phyloP scores from a whole-genome alignment of 1,140 invertebrate genomes.

The Musca domestica region DNA sequence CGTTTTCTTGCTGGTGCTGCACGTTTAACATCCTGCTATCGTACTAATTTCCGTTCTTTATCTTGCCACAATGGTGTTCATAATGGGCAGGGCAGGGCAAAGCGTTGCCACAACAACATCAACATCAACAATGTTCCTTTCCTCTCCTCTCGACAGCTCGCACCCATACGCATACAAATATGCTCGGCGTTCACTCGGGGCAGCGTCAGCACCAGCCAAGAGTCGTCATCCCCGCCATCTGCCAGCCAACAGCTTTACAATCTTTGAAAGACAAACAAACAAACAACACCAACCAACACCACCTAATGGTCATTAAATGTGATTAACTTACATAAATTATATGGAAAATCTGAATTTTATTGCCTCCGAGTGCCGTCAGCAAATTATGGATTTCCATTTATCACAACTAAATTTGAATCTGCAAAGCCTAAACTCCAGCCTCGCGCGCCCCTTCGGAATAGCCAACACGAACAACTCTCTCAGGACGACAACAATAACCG shows the following conservation, averaged over 20 bases:
- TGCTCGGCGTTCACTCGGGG: no score
- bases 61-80: conserved; percentile 54
- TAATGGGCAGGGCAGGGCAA: conserved; percentile 35
- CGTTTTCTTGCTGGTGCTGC: conserved; percentile 23
- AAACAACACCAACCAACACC: background rate
- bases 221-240: no score
- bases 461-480: background rate
- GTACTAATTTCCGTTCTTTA: conserved; percentile 54
- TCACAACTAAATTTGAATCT: background rate
- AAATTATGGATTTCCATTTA: conserved; percentile 15
- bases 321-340: conserved; percentile 18
- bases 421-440: no score
- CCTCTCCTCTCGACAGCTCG: no score
- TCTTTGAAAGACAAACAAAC: no score
- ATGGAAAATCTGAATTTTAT: conserved; percentile 20
- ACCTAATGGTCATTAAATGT: conserved; percentile 15
- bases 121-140: background rate
- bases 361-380: conserved; percentile 9
- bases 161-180: no score
- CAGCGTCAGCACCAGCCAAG: no score
- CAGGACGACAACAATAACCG: conserved; percentile 8
- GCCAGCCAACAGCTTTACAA: no score
- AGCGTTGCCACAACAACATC: conserved; percentile 7
- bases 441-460: no score
- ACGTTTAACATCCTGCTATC: conserved; percentile 50